Evolutionary conservation across 2,113 vertebrate species (phyloP), one percentile per base, ranked within the genome.

Genomic region (Baryphthengus martii): DNA sequence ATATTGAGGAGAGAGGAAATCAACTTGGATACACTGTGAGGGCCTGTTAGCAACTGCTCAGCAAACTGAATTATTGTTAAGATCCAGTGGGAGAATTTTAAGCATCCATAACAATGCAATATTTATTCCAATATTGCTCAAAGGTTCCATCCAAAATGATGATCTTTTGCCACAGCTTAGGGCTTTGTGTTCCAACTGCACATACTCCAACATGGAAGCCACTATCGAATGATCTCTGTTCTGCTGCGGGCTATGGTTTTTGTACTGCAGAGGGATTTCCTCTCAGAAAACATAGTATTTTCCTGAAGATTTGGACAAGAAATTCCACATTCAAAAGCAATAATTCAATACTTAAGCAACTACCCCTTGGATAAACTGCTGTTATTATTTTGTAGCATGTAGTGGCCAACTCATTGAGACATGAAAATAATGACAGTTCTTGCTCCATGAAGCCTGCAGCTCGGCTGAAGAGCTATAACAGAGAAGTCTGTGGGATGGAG

Each of bases 241-340:
- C 55, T 86, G 74, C 74, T 79, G 19, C 59, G 44, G 61, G 45
- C 39, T 70, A 3, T 13, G 42, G 35, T 12, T 86, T 56, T 86
- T 72, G 17, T 28, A 37, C 17, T 44, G 29, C 31, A 33, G 59
- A 49, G 47, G n/a, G 31, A 90, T 89, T 95, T 87, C 44, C 56
- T 75, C 49, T 81, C 40, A 40, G 56, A 92, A 93, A 80, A 80
- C 0, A 0, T 23, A 56, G 25, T 40, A 26, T 85, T 88, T 96
- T 89, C 72, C 44, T 52, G 35, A 81, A 75, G n/a, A 61, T 72
- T 35, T 93, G 52, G 63, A 18, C 14, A 37, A 88, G 42, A 80
- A 78, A 72, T 88, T 83, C 63, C 61, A 37, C 90, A 86, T 71
- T 78, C 47, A 84, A 94, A 94, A 84, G 88, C 61, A 88, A 65